Base-by-base conservation (phyloP, 2,113 vertebrate species). In the Aphelocoma coerulescens region DNA sequence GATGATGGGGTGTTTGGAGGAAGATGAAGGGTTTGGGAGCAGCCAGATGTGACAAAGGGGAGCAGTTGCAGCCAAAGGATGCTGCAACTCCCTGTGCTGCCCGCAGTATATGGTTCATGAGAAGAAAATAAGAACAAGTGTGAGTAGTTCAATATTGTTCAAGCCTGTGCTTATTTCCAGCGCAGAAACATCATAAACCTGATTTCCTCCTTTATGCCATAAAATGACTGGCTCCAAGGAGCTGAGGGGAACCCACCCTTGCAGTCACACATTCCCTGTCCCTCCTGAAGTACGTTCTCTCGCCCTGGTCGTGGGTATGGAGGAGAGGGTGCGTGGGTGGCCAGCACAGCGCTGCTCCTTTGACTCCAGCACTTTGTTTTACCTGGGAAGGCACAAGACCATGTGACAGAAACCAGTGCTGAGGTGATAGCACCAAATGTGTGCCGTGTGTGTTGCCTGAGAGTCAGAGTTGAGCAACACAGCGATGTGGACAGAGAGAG, bases 401-500 rank as follows among this genome's bases (percentile, higher is more conserved):
- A 32, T 2, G n/a, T 66, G 72, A 61, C 49, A 84, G 91, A 92
- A 92, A 85, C 37, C 43, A 44, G 37, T 1, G 75, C 79, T 86
- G 18, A 37, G 51, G 48, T 77, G 80, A 13, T 35, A 41, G 59
- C 69, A 39, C 33, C 57, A 43, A 66, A n/a, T 0, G 1, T 18
- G 3, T 33, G 54, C 21, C 5, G 3, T 11, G 6, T 28, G 72
- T 8, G 12, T 67, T 87, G 23, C 65, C 65, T 51, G 44, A 66
- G 89, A 81, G 55, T 41, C 87, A 30, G 84, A 46, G 77, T 46
- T 91, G 81, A 93, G 92, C 93, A 95, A 87, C 7, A 4, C 7
- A 23, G 69, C 0, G 8, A 5, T 44, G 57, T 33, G 87, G 77
- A 33, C 39, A 83, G 74, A 73, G 51, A 16, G 49, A 46, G 39